Percentiles rank a stretch among this genome's conserved stretches.
Conservation (phyloP, 1,140 invertebrate genomes). For the Paralvinella palmiformis region DNA sequence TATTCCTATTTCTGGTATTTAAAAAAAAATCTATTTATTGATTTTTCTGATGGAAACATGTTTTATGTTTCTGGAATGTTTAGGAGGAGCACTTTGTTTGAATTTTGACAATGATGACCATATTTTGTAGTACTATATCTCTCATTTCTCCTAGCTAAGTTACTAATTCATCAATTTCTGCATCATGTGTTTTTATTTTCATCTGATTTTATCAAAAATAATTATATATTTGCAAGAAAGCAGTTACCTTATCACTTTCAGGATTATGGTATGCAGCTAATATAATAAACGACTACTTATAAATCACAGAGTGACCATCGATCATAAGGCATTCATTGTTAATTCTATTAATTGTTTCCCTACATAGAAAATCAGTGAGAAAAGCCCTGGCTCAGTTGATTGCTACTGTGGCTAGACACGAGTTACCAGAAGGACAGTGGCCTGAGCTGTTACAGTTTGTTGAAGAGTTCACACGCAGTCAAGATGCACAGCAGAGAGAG, state of each 20-base stretch:
- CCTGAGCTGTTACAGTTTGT: slow-evolving; percentile 66
- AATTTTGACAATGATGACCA: no score
- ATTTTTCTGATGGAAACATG: no score
- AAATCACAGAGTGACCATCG: background rate
- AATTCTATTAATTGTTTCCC: background rate
- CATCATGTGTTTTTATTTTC: background rate
- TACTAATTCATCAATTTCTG: background rate
- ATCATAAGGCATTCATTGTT: background rate
- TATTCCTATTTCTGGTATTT: no score
- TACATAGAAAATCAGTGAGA: slow-evolving; percentile 35
- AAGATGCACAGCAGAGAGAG: slow-evolving; percentile 57
- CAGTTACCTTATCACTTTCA: background rate
- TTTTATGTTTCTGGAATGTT: no score
- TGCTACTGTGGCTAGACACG: slow-evolving; percentile 66
- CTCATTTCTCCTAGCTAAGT: no score
- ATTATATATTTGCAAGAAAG: background rate
- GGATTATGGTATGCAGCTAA: background rate
- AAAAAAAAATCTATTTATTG: no score
- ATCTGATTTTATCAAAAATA: background rate
- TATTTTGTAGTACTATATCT: no score
- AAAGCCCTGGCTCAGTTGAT: slow-evolving; percentile 43
- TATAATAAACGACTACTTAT: background rate
- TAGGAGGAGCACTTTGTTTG: no score
- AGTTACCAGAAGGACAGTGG: slow-evolving; percentile 62
- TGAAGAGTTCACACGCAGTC: slow-evolving; percentile 55